Evolutionary conservation across 2,888 invertebrate species (phyloP).

Genomic region (Coenonympha arcania): DNA sequence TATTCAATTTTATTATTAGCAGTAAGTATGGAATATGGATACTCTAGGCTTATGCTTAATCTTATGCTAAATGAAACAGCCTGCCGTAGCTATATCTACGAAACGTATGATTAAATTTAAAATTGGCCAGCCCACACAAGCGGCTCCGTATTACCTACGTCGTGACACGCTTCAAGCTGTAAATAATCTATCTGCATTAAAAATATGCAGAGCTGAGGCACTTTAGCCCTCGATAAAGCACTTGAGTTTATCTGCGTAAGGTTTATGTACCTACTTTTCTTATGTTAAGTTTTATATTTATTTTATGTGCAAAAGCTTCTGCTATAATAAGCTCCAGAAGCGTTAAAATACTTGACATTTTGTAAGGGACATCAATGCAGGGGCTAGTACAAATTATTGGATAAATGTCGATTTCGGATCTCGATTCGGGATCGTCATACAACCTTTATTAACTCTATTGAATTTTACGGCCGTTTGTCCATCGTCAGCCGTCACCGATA

Average conservation of each 20-base stretch:
- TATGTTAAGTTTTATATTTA: background rate
- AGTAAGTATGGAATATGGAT: too few species aligned
- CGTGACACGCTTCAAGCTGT: conserved; percentile 40
- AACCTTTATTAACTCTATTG: too few species aligned
- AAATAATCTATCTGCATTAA: conserved; percentile 37
- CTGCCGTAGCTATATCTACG: conserved; percentile 35
- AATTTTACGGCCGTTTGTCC: too few species aligned
- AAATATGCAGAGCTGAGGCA: conserved; percentile 28
- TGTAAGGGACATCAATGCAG: background rate
- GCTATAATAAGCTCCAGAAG: conserved; percentile 1
- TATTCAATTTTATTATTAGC: too few species aligned
- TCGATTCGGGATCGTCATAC: too few species aligned
- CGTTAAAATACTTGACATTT: background rate
- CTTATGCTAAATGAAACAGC: too few species aligned
- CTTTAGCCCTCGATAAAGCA: conserved; percentile 16
- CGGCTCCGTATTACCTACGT: conserved; percentile 40
- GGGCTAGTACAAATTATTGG: too few species aligned
- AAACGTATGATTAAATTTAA: conserved; percentile 53
- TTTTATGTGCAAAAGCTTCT: conserved; percentile 1
- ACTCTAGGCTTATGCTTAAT: too few species aligned
- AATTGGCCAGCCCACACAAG: conserved; percentile 49
- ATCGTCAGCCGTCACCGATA: too few species aligned
- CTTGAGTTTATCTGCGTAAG: conserved; percentile 16
- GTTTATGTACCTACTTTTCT: conserved; percentile 7
- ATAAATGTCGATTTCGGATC: too few species aligned